phyloP scores from a whole-genome alignment of 2,797 vertebrate species.

The Meriones psammophilus region DNA sequence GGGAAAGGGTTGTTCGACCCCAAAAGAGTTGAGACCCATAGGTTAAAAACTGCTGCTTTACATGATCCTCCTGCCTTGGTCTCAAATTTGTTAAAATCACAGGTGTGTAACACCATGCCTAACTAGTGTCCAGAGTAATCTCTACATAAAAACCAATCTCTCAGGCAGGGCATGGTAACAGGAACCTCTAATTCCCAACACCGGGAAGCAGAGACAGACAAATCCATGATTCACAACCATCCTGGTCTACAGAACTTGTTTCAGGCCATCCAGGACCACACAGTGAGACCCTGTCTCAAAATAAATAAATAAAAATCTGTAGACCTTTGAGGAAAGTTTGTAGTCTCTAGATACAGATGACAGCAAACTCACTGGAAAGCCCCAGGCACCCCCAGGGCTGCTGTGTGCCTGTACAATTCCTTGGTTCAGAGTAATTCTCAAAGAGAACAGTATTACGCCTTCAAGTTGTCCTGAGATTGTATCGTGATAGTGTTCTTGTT shows the following conservation, averaged over 20 bases:
- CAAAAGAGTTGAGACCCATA: neutral
- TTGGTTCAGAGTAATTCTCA: slow-evolving; percentile 32
- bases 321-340: neutral
- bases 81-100: neutral
- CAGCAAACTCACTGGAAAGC: neutral
- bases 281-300: neutral
- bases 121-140: neutral
- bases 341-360: slow-evolving; percentile 28
- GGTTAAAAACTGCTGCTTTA: neutral
- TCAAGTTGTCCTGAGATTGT: neutral
- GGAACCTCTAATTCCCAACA: neutral
- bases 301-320: too few relatives aligned
- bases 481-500: neutral
- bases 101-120: neutral
- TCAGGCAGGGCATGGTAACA: neutral
- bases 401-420: neutral
- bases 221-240: neutral
- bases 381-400: neutral
- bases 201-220: neutral
- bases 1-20: neutral
- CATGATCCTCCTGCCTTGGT: neutral
- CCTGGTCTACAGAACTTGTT: neutral
- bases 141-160: neutral
- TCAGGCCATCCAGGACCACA: neutral
- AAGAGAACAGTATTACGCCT: slow-evolving; percentile 15